Conservation (phyloP, 2,888 invertebrate species). For the Eupithecia insigniata region DNA sequence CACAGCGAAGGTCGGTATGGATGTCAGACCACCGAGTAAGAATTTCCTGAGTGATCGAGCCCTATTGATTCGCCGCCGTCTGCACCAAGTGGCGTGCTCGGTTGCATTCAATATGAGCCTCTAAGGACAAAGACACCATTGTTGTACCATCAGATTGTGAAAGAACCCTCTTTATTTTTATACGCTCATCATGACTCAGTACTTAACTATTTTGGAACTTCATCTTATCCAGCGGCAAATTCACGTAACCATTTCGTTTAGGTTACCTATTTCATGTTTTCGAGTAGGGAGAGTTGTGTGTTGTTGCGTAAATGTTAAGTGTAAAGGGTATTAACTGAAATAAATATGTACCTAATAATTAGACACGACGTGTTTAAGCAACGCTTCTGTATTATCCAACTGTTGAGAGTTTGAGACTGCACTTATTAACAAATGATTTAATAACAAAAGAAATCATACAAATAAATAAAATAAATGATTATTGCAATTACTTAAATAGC, state of each 20-base stretch:
- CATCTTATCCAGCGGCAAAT: constrained; percentile 3
- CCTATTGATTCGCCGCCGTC: constrained; percentile 71
- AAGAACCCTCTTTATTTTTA: constrained; percentile 46
- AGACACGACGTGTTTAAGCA: background rate
- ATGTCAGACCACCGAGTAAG: constrained; percentile 69
- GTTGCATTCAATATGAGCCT: constrained; percentile 73
- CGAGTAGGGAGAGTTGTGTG: background rate
- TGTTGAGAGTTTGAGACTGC: background rate
- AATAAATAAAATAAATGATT: no score
- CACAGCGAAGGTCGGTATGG: constrained; percentile 48
- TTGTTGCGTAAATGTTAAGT: no score
- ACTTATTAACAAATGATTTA: background rate
- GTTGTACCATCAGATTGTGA: constrained; percentile 59
- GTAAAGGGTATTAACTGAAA: background rate
- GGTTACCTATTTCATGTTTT: background rate
- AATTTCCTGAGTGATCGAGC: constrained; percentile 60
- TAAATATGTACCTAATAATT: background rate
- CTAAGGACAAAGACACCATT: constrained; percentile 62
- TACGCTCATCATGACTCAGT: constrained; percentile 37
- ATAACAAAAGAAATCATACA: background rate
- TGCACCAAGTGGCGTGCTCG: constrained; percentile 58
- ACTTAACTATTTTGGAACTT: constrained; percentile 31
- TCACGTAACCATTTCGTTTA: background rate
- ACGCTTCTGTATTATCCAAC: background rate
- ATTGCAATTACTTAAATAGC: no score